phyloP scores from a whole-genome alignment of 2,113 vertebrate species.

The Psittacula cyanocephala region DNA sequence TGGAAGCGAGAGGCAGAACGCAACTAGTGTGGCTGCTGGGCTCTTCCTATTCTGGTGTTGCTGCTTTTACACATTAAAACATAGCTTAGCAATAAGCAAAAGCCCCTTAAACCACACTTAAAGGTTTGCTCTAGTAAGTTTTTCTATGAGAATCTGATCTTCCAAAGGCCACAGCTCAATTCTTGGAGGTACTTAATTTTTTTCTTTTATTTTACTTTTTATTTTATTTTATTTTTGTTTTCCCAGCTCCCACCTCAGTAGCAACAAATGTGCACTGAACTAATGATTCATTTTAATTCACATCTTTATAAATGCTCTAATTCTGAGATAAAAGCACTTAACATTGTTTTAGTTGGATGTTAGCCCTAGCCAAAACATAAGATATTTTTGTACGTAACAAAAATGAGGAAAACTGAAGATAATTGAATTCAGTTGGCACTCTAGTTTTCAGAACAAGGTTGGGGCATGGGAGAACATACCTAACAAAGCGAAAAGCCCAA shows the following conservation, averaged over 20 bases:
- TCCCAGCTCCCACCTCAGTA: background rate
- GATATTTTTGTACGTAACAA: background rate
- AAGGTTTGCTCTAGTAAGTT: background rate
- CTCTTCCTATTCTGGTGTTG: background rate
- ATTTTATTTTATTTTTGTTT: background rate
- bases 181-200: background rate
- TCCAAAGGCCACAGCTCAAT: background rate
- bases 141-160: background rate
- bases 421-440: background rate
- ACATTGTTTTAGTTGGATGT: background rate
- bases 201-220: too few relatives aligned
- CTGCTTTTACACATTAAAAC: background rate
- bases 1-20: background rate
- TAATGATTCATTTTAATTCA: too few relatives aligned
- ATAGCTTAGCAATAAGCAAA: background rate
- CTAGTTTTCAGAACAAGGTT: background rate
- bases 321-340: background rate
- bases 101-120: background rate
- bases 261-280: too few relatives aligned
- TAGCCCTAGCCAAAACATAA: background rate
- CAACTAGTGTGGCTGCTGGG: background rate
- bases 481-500: background rate
- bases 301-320: background rate
- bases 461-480: accelerated
- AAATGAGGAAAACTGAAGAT: background rate